Base-by-base conservation (phyloP, 2,113 vertebrate genomes). In the Rallus limicola region DNA sequence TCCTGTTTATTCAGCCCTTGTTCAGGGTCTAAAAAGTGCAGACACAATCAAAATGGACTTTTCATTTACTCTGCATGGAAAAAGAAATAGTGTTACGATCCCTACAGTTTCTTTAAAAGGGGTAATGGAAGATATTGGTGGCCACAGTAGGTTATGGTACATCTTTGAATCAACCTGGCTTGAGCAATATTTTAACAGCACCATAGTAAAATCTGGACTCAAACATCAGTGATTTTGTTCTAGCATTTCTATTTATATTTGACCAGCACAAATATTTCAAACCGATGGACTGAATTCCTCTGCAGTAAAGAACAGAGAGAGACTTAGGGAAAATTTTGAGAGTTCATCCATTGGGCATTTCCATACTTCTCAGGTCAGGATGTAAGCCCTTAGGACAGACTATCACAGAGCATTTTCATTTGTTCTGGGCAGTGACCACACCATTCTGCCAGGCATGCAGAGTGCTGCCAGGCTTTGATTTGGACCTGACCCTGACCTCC, bases 1-100 rank as follows among this genome's bases (percentile, higher is more conserved):
- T 90, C 38, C 69, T 95, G 84, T 92, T 94, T 93, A 86, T 82
- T 94, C 69, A 90, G 81, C 53, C 74, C 62, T 82, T 88, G 60
- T 62, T 95, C 80, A 85, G 82, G 76, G 62, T 58, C 88, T 69
- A 70, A 76, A 88, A 92, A 72, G 52, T 92, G 78, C 77, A 95
- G 93, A 75, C 88, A 63, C 58, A 33, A 88, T 85, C 65, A 83
- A 86, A 90, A 83, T 3, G 19, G 34, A 48, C 63, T 89, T 86
- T 71, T 80, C 82, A 78, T 94, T 91, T 94, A 44, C 64, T 87
- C 90, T 70, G 40, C n/a, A 24, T 42, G 17, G 64, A 36, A 82
- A 88, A 93, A 67, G 46, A 67, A 65, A 69, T 10, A 46, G 15
- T 4, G 3, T 70, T 76, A 82, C 44, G 75, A 76, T 36, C 28